A percentile compares a stretch with the other conserved stretches of the same genome.
These are phyloP conservation scores for Mormyrops boulengeri DNA, from an alignment of 2,797 vertebrate species.

Conservation along the genomic window DNA sequence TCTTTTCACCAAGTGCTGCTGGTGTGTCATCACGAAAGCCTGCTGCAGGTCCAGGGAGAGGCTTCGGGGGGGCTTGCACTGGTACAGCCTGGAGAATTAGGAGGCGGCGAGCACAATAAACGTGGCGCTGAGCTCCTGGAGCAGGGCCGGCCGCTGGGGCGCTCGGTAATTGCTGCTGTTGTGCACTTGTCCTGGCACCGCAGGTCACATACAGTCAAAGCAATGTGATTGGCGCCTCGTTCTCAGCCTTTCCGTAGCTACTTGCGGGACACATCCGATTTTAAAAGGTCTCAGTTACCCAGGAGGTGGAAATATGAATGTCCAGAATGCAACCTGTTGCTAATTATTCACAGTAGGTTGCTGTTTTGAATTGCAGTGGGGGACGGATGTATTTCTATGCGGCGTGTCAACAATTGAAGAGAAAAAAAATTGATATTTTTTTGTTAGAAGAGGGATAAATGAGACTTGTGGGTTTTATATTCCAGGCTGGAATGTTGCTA, in stretches of 20 bases:
- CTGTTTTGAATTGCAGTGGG: background rate
- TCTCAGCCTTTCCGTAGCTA: background rate
- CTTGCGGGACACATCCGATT: background rate
- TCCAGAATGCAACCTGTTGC: constrained; percentile 2
- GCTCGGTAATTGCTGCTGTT: background rate
- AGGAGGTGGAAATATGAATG: background rate
- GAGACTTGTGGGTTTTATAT: background rate
- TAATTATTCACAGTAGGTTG: background rate
- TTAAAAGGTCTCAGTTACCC: background rate
- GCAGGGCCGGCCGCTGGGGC: background rate
- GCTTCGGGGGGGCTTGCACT: background rate
- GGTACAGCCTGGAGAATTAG: background rate
- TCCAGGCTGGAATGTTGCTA: background rate
- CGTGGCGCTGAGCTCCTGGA: background rate
- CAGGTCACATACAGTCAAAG: background rate
- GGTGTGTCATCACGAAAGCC: background rate
- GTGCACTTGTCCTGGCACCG: background rate
- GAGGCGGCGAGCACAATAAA: background rate
- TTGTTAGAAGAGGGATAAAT: background rate
- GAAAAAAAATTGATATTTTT: background rate
- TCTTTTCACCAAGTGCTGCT: background rate
- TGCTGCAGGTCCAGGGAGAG: background rate
- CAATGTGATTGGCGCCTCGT: background rate
- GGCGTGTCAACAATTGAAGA: background rate
- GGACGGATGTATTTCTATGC: background rate